Percentiles rank a stretch among this genome's conserved stretches.
These are phyloP conservation scores for Amphiduros pacificus DNA, from an alignment of 2,888 invertebrate genomes.

Conservation along the genomic window DNA sequence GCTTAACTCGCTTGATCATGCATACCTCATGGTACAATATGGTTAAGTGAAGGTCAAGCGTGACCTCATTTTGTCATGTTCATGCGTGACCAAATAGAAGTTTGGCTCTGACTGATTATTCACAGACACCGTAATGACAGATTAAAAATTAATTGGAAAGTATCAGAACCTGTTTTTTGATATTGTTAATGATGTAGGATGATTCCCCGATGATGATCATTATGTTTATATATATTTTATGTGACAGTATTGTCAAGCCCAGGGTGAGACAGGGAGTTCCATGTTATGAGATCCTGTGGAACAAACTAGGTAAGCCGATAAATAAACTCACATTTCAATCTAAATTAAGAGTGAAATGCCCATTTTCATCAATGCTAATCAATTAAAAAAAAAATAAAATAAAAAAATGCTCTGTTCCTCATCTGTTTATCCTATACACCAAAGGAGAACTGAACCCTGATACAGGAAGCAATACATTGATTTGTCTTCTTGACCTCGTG, in stretches of 20 bases:
- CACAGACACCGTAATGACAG: too few relatives aligned
- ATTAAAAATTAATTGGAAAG: neutral
- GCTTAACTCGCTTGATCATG: too few relatives aligned
- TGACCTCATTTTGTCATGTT: too few relatives aligned
- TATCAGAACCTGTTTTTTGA: neutral
- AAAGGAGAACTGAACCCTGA: too few relatives aligned
- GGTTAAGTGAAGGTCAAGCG: too few relatives aligned
- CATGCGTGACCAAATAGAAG: too few relatives aligned
- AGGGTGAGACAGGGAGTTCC: conserved; percentile 43
- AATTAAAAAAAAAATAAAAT: neutral
- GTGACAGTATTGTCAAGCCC: conserved; percentile 46
- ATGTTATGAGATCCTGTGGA: conserved; percentile 51
- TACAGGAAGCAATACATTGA: too few relatives aligned
- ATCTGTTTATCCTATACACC: too few relatives aligned
- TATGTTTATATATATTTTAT: neutral
- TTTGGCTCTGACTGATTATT: too few relatives aligned
- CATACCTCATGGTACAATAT: too few relatives aligned
- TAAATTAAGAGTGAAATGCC: neutral
- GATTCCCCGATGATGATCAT: neutral
- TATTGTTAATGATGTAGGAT: neutral
- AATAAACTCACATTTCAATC: neutral
- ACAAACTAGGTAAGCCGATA: conserved; percentile 38
- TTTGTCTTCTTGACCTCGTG: too few relatives aligned
- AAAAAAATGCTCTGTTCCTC: neutral
- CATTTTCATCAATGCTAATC: neutral